phyloP scores from a whole-genome alignment of 2,113 vertebrate genomes.

The Caretta caretta region DNA sequence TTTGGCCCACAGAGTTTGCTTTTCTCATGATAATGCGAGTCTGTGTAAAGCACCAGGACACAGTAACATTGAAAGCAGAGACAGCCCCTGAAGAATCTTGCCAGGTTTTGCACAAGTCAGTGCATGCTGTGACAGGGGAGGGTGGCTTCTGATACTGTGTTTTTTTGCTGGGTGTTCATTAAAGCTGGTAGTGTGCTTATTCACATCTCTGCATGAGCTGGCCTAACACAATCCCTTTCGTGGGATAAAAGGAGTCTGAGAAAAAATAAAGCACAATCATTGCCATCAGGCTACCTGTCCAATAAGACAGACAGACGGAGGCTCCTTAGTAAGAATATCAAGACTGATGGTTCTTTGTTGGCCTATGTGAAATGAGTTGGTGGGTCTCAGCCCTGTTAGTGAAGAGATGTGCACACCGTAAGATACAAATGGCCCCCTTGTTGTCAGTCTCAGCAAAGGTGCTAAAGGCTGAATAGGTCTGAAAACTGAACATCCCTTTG shows the following conservation, averaged over 20 bases:
- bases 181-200: accelerated
- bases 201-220: not conserved
- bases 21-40: no score
- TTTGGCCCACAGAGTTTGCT: accelerated
- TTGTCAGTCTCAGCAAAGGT: not conserved
- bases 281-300: not conserved
- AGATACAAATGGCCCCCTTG: accelerated
- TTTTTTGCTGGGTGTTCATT: accelerated
- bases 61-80: not conserved
- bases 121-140: accelerated
- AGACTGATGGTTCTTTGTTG: accelerated
- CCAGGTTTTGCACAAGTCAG: not conserved
- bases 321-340: not conserved
- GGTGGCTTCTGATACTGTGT: accelerated
- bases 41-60: not conserved
- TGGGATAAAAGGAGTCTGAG: not conserved
- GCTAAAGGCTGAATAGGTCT: not conserved
- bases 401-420: accelerated
- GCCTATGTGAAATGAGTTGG: accelerated
- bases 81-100: accelerated
- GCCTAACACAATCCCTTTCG: accelerated
- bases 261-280: not conserved
- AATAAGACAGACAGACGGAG: accelerated
- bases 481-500: accelerated
- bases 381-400: not conserved